A percentile compares a stretch with the other conserved stretches of the same genome.
Evolutionary conservation across 2,113 vertebrate genomes (phyloP).

Genomic region (Lutjanus erythropterus): DNA sequence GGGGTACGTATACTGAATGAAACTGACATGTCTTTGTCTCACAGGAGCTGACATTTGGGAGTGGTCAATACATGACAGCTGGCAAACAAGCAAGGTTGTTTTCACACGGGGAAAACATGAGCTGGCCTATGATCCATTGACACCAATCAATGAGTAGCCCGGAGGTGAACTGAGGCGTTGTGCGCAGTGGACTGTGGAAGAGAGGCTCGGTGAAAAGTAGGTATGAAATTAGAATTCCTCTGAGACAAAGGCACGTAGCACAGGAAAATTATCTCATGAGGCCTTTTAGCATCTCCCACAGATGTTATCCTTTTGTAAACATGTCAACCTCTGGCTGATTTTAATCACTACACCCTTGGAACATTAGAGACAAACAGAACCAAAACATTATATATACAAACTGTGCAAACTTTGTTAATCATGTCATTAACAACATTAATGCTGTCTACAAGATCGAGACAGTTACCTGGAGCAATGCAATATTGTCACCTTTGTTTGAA

Average conservation of each 20-base stretch:
- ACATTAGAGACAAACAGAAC: not conserved
- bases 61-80: constrained; percentile 63
- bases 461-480: not conserved
- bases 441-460: not conserved
- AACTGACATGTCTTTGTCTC: constrained; percentile 24
- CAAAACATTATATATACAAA: constrained; percentile 14
- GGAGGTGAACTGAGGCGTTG: constrained; percentile 28
- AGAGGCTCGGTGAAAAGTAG: constrained; percentile 21
- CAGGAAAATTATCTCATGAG: constrained; percentile 30
- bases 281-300: constrained; percentile 18
- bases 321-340: constrained; percentile 5
- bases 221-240: constrained; percentile 36
- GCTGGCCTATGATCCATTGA: constrained; percentile 50
- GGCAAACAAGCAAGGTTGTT: constrained; percentile 56
- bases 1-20: not conserved
- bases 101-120: constrained; percentile 46
- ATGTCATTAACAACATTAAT: constrained; percentile 26
- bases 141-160: constrained; percentile 63
- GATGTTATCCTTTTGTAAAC: constrained; percentile 27
- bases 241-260: not conserved
- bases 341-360: not conserved
- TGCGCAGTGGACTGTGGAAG: constrained; percentile 15
- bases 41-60: constrained; percentile 53
- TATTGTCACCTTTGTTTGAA: constrained; percentile 1
- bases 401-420: not conserved